These are phyloP conservation scores for Drosophila percnosoma DNA, from an alignment of 2,888 invertebrate species.

Conservation along the genomic window DNA sequence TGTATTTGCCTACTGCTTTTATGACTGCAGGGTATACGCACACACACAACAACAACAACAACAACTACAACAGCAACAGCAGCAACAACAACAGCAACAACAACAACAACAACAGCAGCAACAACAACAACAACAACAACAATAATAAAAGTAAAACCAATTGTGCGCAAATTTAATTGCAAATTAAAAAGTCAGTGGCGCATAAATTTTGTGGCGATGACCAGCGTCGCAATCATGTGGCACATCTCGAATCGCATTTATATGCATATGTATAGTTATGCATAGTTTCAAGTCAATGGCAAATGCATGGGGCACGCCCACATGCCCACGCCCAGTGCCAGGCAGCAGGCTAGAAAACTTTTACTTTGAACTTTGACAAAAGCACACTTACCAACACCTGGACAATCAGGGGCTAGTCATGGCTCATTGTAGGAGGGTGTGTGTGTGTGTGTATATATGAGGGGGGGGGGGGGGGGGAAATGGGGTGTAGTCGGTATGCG, in stretches of 20 bases:
- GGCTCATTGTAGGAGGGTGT: neutral
- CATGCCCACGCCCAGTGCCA: conserved; percentile 6
- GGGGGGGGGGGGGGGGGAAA: neutral
- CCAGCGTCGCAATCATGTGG: conserved; percentile 23
- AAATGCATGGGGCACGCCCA: conserved; percentile 56
- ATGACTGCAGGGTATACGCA: conserved; percentile 39
- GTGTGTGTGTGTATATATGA: too few relatives aligned
- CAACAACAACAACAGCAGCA: neutral
- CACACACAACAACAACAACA: conserved; percentile 3
- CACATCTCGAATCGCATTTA: conserved; percentile 45
- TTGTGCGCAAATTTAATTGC: conserved; percentile 53
- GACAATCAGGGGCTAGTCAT: conserved; percentile 13
- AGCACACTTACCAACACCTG: neutral
- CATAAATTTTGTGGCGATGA: conserved; percentile 55
- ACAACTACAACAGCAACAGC: neutral
- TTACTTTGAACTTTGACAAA: conserved; percentile 65
- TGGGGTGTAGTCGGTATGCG: conserved; percentile 11
- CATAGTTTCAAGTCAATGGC: conserved; percentile 38
- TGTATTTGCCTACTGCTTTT: neutral
- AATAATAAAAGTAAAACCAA: conserved; percentile 12
- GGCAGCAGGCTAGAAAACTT: conserved; percentile 39
- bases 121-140: conserved; percentile 1
- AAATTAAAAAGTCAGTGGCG: conserved; percentile 54
- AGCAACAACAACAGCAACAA: neutral
- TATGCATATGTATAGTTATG: neutral